A percentile compares a stretch with the other conserved stretches of the same genome.
These are phyloP conservation scores for Tachycineta bicolor DNA, from an alignment of 2,113 vertebrate species.

Conservation along the genomic window DNA sequence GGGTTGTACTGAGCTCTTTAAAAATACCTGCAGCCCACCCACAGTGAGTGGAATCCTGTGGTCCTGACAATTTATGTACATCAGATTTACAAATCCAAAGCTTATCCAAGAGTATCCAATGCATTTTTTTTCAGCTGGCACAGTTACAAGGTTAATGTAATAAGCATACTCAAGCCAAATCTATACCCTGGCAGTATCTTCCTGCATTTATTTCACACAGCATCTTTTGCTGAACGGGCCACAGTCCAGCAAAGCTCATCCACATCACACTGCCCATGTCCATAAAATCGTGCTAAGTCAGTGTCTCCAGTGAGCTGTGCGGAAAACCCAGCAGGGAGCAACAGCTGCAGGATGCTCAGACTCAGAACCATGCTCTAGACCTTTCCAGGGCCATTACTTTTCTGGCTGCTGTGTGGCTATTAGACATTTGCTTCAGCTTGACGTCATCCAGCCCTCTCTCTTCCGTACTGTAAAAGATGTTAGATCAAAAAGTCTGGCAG, in stretches of 20 bases:
- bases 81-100: background rate
- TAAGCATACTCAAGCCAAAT: background rate
- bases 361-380: background rate
- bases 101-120: background rate
- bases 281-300: background rate
- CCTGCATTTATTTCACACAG: background rate
- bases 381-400: background rate
- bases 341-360: background rate
- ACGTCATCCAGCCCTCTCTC: background rate
- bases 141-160: background rate
- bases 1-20: background rate
- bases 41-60: background rate
- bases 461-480: background rate
- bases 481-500: background rate
- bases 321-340: background rate
- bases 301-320: background rate
- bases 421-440: background rate
- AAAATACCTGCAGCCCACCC: background rate
- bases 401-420: background rate
- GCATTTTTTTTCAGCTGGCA: background rate
- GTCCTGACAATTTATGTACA: background rate
- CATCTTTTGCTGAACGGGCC: background rate
- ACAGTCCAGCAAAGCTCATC: background rate
- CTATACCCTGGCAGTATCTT: background rate
- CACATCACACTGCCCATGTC: background rate